phyloP scores from a whole-genome alignment of 2,888 invertebrate genomes.

The Lithophane leautieri region DNA sequence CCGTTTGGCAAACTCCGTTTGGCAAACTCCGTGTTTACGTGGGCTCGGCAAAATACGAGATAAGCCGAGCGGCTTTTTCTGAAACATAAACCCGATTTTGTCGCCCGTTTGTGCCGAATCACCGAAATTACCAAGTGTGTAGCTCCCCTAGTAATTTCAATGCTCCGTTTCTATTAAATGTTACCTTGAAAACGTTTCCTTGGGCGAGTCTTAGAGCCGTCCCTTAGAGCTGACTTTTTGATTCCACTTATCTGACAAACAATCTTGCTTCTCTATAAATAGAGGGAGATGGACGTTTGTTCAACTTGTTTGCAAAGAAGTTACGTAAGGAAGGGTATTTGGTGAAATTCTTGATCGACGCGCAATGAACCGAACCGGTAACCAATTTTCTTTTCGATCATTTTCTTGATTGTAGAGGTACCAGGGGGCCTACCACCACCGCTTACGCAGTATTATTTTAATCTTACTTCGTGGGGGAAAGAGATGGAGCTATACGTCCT shows the following conservation, averaged over 20 bases:
- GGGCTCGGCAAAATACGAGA: too few relatives aligned
- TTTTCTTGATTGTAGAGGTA: neutral
- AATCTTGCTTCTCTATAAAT: slow-evolving; percentile 12
- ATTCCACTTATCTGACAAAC: slow-evolving; percentile 31
- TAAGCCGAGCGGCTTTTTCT: too few relatives aligned
- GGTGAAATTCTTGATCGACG: neutral
- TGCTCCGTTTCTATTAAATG: slow-evolving; percentile 15
- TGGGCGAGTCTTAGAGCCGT: slow-evolving; percentile 25
- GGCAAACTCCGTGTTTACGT: too few relatives aligned
- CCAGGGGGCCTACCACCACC: too few relatives aligned
- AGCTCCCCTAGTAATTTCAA: neutral
- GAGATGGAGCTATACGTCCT: too few relatives aligned
- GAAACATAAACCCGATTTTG: too few relatives aligned
- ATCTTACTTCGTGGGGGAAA: too few relatives aligned
- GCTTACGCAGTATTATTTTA: too few relatives aligned
- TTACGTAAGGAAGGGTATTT: neutral
- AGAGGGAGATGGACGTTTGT: neutral
- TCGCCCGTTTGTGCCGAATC: neutral
- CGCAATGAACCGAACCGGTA: neutral
- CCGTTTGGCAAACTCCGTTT: too few relatives aligned
- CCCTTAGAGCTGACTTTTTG: slow-evolving; percentile 17
- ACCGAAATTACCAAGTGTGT: neutral
- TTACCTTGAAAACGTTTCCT: slow-evolving; percentile 40
- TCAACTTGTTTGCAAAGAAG: neutral
- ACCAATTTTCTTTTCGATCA: neutral